Evolutionary conservation across 2,888 invertebrate species (phyloP).

Genomic region (Macrophya annulata): DNA sequence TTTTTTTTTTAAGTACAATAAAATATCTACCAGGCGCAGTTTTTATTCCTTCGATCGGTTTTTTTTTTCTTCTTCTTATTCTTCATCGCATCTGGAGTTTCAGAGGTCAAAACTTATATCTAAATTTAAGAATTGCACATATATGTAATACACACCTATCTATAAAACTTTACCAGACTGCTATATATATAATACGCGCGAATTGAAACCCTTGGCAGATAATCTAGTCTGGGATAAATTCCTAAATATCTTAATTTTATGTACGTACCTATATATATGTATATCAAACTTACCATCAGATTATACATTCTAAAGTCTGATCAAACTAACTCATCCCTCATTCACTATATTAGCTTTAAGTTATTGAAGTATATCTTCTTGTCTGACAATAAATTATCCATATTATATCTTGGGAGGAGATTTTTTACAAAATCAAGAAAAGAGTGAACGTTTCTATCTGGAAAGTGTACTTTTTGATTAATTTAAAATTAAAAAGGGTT

Average conservation of each 20-base stretch:
- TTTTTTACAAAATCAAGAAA: too few species aligned
- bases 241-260: not conserved
- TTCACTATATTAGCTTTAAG: not conserved
- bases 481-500: too few species aligned
- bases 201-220: not conserved
- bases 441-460: too few species aligned
- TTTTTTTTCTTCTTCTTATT: not conserved
- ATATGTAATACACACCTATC: not conserved
- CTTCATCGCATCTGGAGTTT: not conserved
- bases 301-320: not conserved
- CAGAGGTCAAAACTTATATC: not conserved
- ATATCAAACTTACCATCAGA: conserved; percentile 11
- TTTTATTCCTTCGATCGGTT: not conserved
- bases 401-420: too few species aligned
- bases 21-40: not conserved
- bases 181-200: not conserved
- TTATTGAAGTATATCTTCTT: not conserved
- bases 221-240: not conserved
- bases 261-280: too few species aligned
- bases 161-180: not conserved
- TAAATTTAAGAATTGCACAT: too few species aligned
- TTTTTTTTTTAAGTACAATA: not conserved
- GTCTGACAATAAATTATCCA: not conserved
- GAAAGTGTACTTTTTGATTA: too few species aligned
- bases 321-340: not conserved